phyloP scores from a whole-genome alignment of 2,888 invertebrate genomes.

The Xestia rhomboidea region DNA sequence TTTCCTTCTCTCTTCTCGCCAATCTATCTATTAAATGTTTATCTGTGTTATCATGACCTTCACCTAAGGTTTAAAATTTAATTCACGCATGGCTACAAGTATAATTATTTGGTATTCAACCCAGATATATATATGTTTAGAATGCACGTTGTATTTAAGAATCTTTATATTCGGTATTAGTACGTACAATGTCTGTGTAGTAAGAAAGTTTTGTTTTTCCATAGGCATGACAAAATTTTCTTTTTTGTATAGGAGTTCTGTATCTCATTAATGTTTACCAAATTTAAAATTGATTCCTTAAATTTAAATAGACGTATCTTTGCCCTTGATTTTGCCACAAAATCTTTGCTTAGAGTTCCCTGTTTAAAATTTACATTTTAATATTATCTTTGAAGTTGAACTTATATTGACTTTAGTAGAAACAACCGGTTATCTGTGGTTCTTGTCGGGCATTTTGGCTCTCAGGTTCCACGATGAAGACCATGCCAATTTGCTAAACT shows the following conservation, averaged over 20 bases:
- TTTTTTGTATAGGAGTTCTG: slow-evolving; percentile 73
- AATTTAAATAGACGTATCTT: slow-evolving; percentile 32
- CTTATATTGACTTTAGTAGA: slow-evolving; percentile 66
- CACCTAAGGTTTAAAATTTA: slow-evolving; percentile 78
- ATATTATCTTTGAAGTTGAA: slow-evolving; percentile 57
- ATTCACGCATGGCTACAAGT: slow-evolving; percentile 88
- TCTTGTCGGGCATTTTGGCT: slow-evolving; percentile 90
- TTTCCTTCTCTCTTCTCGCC: slow-evolving; percentile 79
- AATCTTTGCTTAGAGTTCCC: slow-evolving; percentile 43
- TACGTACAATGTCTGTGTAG: slow-evolving; percentile 83
- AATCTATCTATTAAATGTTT: slow-evolving; percentile 79
- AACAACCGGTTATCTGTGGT: slow-evolving; percentile 87
- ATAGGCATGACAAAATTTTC: slow-evolving; percentile 85
- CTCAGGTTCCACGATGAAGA: slow-evolving; percentile 99
- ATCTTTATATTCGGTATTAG: slow-evolving; percentile 81
- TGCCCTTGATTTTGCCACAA: slow-evolving; percentile 57
- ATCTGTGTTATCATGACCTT: slow-evolving; percentile 81
- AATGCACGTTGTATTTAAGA: slow-evolving; percentile 88
- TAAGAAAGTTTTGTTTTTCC: slow-evolving; percentile 79
- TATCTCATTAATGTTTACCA: slow-evolving; percentile 53
- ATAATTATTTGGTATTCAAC: slow-evolving; percentile 81
- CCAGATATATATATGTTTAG: slow-evolving; percentile 88
- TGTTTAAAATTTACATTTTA: slow-evolving; percentile 43
- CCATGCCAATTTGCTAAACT: slow-evolving; percentile 99
- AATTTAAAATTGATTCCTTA: slow-evolving; percentile 37